Evolutionary conservation across 2,888 invertebrate species (phyloP), one percentile per base, ranked within the genome.

Genomic region (Scaptodrosophila latifasciaeformis): DNA sequence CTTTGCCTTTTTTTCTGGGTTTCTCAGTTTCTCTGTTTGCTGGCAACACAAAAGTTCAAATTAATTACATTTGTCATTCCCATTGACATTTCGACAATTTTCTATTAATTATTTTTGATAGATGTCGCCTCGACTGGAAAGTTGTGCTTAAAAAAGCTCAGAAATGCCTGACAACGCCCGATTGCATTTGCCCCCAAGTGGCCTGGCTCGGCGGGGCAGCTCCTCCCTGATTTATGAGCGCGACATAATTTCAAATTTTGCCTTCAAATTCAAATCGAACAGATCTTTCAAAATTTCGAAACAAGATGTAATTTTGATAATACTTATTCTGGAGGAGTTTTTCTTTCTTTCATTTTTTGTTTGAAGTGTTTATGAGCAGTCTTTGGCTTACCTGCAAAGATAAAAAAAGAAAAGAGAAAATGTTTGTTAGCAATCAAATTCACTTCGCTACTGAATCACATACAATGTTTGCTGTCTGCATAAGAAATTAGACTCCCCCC

Each of bases 11-110:
- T 19, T 39, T 19, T 5, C 18, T 17, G 1, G 17, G 1, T 2
- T n/a, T 18, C 10, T 18, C 15, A 15, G 12, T 35, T 12, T 13
- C 35, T 35, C 21, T 7, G 18, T 35, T 35, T 19, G 31, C 15
- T 5, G 9, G 30, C 12, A 35, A 49, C 52, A 44, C 49, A 52
- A 46, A 56, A 45, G 49, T 59, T 51, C 35, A 67, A 77, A 75
- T 75, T 80, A 75, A 75, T 75, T 80, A 80, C 62, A 70, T 80
- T 77, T 74, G 78, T 75, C 80, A 77, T 57, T 54, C 45, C 50
- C 80, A 80, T 77, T 75, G 75, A 77, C 75, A 80, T 80, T 68
- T 75, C 80, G 77, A 75, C 75, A 75, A 75, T 60, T 77, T 72
- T 72, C 72, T 72, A 72, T 72, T 72, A 75, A 72, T 72, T 72